phyloP scores from a whole-genome alignment of 2,888 invertebrate genomes.

The Platycnemis pennipes region DNA sequence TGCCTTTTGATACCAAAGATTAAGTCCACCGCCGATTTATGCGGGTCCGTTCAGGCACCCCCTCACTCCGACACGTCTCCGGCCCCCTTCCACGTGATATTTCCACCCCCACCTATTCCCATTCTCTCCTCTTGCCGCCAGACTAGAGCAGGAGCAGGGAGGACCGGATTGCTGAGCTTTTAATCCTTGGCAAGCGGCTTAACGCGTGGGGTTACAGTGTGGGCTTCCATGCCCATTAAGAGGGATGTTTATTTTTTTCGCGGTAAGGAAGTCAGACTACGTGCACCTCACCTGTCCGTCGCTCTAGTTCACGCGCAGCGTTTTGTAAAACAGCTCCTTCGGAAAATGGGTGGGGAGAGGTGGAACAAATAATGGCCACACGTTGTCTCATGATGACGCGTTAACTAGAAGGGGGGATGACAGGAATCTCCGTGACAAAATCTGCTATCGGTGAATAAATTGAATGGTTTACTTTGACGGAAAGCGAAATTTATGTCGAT shows the following conservation, averaged over 20 bases:
- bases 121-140: neutral
- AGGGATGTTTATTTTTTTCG: neutral
- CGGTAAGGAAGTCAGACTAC: neutral
- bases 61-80: neutral
- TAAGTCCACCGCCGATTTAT: constrained; percentile 9
- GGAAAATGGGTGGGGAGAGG: neutral
- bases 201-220: neutral
- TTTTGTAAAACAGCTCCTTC: neutral
- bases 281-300: neutral
- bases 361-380: neutral
- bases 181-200: constrained; percentile 21
- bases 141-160: neutral
- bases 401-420: too few relatives aligned
- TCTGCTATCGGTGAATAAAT: too few relatives aligned
- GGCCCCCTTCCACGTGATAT: neutral
- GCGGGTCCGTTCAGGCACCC: neutral
- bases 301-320: neutral
- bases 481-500: too few relatives aligned
- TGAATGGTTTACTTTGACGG: too few relatives aligned
- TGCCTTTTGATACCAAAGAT: constrained; percentile 30
- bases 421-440: too few relatives aligned
- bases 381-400: neutral
- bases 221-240: neutral
- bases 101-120: neutral
- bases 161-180: neutral